Conservation (phyloP, 2,797 vertebrate genomes). For the Acanthis flammea region DNA sequence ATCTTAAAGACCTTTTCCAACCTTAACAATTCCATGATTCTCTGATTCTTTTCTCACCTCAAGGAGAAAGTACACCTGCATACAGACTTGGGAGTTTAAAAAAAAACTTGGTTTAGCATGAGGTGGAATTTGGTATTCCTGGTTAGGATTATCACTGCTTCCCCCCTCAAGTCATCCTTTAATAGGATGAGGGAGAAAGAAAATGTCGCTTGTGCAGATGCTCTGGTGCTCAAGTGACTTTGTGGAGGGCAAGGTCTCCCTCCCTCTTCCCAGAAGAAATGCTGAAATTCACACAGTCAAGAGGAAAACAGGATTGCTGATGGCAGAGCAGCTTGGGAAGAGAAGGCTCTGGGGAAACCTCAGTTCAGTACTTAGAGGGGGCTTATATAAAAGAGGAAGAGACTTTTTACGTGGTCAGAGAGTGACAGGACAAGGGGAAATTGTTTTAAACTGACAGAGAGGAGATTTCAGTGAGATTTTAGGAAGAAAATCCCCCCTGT, state of each 20-base stretch:
- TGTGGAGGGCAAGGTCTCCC: rapidly evolving
- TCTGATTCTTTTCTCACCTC: neutral
- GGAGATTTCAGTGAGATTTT: neutral
- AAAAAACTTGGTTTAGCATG: neutral
- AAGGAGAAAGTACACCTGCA: neutral
- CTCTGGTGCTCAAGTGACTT: neutral
- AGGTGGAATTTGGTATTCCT: neutral
- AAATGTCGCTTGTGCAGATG: neutral
- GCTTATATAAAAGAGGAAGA: neutral
- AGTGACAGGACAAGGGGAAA: neutral
- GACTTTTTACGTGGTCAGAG: neutral
- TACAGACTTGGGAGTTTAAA: neutral
- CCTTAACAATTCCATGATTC: neutral
- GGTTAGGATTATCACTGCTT: rapidly evolving
- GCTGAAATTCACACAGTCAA: neutral
- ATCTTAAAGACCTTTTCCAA: neutral
- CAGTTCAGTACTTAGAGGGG: too few relatives aligned
- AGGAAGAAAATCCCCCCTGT: rapidly evolving
- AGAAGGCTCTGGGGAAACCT: neutral
- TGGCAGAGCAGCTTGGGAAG: neutral
- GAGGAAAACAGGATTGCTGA: neutral
- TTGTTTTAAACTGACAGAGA: neutral
- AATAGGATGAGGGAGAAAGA: neutral
- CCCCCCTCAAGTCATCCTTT: neutral
- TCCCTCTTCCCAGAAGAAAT: neutral